Percentiles rank a stretch among this genome's conserved stretches.
Conservation (phyloP, 2,113 vertebrate species). For the Chloebia gouldiae region DNA sequence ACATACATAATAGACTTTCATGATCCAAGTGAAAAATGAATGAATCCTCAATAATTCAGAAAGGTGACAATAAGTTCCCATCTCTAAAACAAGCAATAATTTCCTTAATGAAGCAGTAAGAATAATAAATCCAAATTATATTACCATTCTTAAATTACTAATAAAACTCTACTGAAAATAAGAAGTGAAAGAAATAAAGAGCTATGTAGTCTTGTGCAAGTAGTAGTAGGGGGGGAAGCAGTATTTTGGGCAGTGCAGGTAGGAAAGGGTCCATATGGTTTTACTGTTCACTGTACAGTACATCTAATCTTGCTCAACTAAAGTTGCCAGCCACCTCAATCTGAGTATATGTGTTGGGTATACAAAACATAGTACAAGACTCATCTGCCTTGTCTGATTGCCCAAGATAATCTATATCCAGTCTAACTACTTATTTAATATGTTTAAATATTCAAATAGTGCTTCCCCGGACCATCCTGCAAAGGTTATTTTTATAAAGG, state of each 20-base stretch:
- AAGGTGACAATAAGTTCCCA: not conserved
- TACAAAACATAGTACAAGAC: not conserved
- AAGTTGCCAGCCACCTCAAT: not conserved
- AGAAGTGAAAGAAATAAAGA: not conserved
- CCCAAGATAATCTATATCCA: not conserved
- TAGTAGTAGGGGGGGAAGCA: not conserved
- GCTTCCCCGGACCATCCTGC: not conserved
- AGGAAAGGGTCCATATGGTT: not conserved
- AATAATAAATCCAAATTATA: conserved; percentile 26
- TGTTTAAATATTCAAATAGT: not conserved
- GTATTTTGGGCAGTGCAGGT: not conserved
- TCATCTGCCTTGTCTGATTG: not conserved
- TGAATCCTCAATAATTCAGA: conserved; percentile 61
- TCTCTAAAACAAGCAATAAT: conserved; percentile 46
- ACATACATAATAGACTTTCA: conserved; percentile 31
- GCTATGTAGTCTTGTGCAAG: not conserved
- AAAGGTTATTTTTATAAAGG: not conserved
- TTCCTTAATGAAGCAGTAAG: conserved; percentile 34
- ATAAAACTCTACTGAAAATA: not conserved
- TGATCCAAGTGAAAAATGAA: conserved; percentile 48
- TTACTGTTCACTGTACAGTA: not conserved
- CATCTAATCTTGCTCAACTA: not conserved
- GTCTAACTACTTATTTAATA: not conserved
- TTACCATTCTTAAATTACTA: conserved; percentile 15
- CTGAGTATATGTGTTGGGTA: not conserved